Evolutionary conservation across 2,113 vertebrate genomes (phyloP).

Genomic region (Andinoacara biseriatus): DNA sequence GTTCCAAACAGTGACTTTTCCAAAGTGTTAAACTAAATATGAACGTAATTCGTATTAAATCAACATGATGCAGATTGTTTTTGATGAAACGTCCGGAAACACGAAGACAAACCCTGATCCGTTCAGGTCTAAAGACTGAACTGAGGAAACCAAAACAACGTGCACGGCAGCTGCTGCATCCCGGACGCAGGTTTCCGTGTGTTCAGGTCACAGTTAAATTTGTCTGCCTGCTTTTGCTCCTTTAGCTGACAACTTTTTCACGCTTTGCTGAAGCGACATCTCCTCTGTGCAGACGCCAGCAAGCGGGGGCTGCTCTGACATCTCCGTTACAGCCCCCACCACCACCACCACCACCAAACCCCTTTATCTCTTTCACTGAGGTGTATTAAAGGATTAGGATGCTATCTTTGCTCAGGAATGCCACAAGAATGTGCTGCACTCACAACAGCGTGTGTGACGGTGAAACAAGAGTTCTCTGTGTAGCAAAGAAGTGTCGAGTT

Average conservation of each 20-base stretch:
- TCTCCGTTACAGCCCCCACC: slow-evolving; percentile 23
- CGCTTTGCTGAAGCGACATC: neutral
- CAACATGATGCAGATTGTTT: neutral
- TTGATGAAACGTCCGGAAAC: too few species aligned
- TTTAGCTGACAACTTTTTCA: neutral
- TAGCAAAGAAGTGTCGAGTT: neutral
- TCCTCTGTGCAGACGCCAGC: slow-evolving; percentile 8
- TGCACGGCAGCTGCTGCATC: too few species aligned
- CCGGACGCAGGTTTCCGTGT: too few species aligned
- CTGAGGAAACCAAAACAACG: too few species aligned
- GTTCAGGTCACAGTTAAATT: too few species aligned
- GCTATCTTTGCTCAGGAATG: slow-evolving; percentile 60
- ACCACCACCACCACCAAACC: neutral
- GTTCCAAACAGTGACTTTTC: neutral
- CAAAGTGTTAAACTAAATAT: neutral
- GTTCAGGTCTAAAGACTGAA: too few species aligned
- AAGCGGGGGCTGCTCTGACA: slow-evolving; percentile 12
- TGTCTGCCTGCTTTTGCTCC: too few species aligned
- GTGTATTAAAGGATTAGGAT: slow-evolving; percentile 63
- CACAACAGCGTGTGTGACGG: neutral
- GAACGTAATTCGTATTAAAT: neutral
- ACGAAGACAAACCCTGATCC: neutral
- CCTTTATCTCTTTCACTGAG: slow-evolving; percentile 38
- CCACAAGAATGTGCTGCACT: slow-evolving; percentile 21
- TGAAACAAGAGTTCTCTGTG: neutral